A percentile compares a stretch with the other conserved stretches of the same genome.
Evolutionary conservation across 1,140 invertebrate species (phyloP).

Genomic region (Drosophila punjabiensis): DNA sequence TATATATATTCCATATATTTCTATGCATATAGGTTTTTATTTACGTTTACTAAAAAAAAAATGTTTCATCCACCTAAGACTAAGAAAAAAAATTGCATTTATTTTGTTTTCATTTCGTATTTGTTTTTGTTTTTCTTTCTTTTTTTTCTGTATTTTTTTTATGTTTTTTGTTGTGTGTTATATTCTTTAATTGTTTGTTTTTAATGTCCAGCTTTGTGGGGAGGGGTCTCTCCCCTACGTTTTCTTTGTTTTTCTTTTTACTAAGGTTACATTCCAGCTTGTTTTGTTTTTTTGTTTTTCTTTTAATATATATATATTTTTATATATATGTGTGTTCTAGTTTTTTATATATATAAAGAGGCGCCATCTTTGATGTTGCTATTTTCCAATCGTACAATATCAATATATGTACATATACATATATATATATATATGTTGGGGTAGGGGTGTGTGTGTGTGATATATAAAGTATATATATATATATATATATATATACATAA

Average conservation of each 20-base stretch:
- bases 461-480: slow-evolving; percentile 38
- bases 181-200: slow-evolving; percentile 25
- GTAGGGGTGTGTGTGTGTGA: slow-evolving; percentile 13
- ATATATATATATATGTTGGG: slow-evolving; percentile 3
- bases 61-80: slow-evolving; percentile 65
- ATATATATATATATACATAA: slow-evolving; percentile 32
- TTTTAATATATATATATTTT: slow-evolving; percentile 36
- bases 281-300: slow-evolving; percentile 10
- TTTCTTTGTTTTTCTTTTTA: slow-evolving; percentile 29
- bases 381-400: slow-evolving; percentile 51
- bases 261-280: slow-evolving; percentile 57
- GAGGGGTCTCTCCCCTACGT: slow-evolving; percentile 12
- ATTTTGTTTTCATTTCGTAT: slow-evolving; percentile 27
- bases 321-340: slow-evolving; percentile 41
- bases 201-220: slow-evolving; percentile 22
- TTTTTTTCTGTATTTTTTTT: slow-evolving; percentile 34
- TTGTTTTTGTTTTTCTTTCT: slow-evolving; percentile 20
- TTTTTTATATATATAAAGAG: slow-evolving; percentile 46
- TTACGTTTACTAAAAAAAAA: slow-evolving; percentile 80
- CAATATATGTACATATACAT: slow-evolving; percentile 51
- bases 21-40: slow-evolving; percentile 57
- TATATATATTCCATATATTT: slow-evolving; percentile 43
- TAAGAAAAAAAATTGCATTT: slow-evolving; percentile 74
- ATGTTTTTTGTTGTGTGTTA: slow-evolving; percentile 1
- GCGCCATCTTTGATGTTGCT: slow-evolving; percentile 79